Evolutionary conservation across 2,113 vertebrate species (phyloP), one percentile per base, ranked within the genome.

Genomic region (Hippopotamus amphibius): DNA sequence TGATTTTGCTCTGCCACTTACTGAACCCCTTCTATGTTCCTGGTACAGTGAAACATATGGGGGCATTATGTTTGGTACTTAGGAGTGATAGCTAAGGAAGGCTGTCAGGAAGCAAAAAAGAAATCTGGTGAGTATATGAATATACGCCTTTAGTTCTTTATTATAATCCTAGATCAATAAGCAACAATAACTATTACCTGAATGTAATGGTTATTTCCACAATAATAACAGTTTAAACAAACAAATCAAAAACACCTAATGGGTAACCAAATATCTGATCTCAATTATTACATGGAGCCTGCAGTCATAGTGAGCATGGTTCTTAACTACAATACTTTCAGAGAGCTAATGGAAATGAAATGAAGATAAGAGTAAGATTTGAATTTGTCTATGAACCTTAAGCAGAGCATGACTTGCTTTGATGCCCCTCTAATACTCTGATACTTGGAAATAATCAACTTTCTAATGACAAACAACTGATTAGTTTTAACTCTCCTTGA

Each of bases 271-370:
- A 82, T 74, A 55, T 72, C 80, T 71, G 94, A 94, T 96, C 63
- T 95, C 28, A 93, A 48, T 80, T 87, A 90, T 72, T 87, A 68
- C 9, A 71, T 6, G 30, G 33, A 33, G 8, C 26, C 65, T 87
- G 50, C 57, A 59, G 37, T 84, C 37, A 63, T 16, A 7, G 4
- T 69, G 43, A 93, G 37, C 53, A 55, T 33, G 28, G 26, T 26
- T 90, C 37, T 94, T 84, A 81, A 59, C 83, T 88, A 77, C 7
- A 94, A 82, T 74, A 61, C n/a, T 96, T 92, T 80, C 43, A 79
- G 77, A 96, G 90, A 94, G 66, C 53, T 86, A 94, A 88, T 48
- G 55, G 81, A 93, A 96, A 85, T 41, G 81, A 90, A 96, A 85
- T 41, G 59, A 68, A 92, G 30, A 59, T 30, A 16, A 81, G 28